Base-by-base conservation (phyloP, 2,113 vertebrate genomes). In the Rhinolophus sinicus region DNA sequence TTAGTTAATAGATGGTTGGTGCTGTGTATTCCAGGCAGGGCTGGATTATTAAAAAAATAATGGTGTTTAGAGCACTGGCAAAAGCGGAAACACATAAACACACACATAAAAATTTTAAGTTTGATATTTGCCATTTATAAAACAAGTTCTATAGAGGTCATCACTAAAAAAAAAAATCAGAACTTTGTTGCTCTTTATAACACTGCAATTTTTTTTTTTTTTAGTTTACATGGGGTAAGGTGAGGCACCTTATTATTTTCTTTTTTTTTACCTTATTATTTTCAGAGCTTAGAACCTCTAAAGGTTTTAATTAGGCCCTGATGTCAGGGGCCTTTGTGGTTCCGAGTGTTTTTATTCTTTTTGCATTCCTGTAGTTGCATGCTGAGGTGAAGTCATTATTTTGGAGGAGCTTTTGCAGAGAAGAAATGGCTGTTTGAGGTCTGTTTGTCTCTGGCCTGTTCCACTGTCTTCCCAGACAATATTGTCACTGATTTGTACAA, bases 361-460 rank as follows among this genome's bases (percentile, higher is more conserved):
- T 76, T 77, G 62, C 67, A 54, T 97, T 96, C 85, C 77, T 88
- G 14, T 33, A 85, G 47, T 62, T 96, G 90, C 95, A 96, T 62
- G 56, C 72, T 77, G 88, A 96, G 77, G 60, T 95, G 95, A 97
- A 60, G 58, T 96, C 93, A 97, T 96, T 84, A 84, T 67, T 97
- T 92, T 88, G 72, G 76, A 94, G 80, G 65, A 33, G 58, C 2
- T 92, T 94, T 92, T 88, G 70, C 76, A 70, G 83, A 60, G 81
- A 69, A 96, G 95, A 90, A 96, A 92, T 95, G 76, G 84, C 80
- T 62, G 47, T 40, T 50, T 16, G 88, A 95, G 65, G 15, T 76
- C 60, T 92, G 24, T 76, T 90, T 95, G 90, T 92, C 52, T 93
- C 56, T 92, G 76, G 72, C 54, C 54, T 54, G 81, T 77, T 85